Evolutionary conservation across 2,888 invertebrate species (phyloP), one percentile per base, ranked within the genome.

Genomic region (Harmothoe impar): DNA sequence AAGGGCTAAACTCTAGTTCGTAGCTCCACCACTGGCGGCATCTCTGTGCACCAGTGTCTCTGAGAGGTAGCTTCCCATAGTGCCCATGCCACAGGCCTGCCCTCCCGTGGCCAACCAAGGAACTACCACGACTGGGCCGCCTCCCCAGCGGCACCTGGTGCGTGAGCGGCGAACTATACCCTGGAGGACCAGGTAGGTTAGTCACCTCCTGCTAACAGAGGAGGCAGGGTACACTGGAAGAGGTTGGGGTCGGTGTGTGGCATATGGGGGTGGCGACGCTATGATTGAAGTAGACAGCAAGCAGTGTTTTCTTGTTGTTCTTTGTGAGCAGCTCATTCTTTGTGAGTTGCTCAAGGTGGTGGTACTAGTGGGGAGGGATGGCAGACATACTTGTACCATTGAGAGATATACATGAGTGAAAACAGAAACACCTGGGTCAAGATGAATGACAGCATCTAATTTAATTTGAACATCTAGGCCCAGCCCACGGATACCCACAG

Each of bases 111-210:
- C 81, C 81, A 81, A 35, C 35, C 15, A 33, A 0, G 10, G 81
- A 81, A 81, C 81, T 43, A 23, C 23, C 10, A n/a, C 23, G 15
- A 7, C 77, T 31, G 15, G 35, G 20, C n/a, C 35, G 31, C 25
- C 62, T 7, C 81, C 43, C 35, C 20, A 35, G 81, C n/a, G 81
- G n/a, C 81, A 81, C 81, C 81, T 81, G 43, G 35, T 43, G 81
- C 10, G 33, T 0, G 35, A 81, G n/a, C 20, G 23, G 23, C 0
- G 3, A 43, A 43, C 81, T 3, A 81, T 15, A 17, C 81, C 23
- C 43, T 43, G 17, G 81, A 81, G 72, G 3, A 72, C 7, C 17
- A 68, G 68, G n/a, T 17, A n/a, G n/a, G n/a, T 23, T n/a, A n/a
- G n/a, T n/a, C n/a, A n/a, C n/a, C n/a, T n/a, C n/a, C n/a, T n/a